These are phyloP conservation scores for Chiloscyllium punctatum DNA, from an alignment of 2,797 vertebrate species.

Conservation along the genomic window DNA sequence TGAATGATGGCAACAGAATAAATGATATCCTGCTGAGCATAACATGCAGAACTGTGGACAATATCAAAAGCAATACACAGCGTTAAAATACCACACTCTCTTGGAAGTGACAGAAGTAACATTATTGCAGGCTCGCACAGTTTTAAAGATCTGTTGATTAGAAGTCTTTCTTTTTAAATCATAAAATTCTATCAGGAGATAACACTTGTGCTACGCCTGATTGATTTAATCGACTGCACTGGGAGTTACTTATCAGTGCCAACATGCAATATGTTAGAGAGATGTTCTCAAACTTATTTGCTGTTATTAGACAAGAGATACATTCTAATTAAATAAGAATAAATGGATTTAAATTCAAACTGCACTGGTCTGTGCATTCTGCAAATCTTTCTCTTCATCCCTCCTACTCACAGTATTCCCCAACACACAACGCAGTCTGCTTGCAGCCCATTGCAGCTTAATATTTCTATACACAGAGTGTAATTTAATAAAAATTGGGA, in stretches of 20 bases:
- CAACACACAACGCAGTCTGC: background rate
- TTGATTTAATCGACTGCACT: background rate
- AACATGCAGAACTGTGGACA: conserved; percentile 39
- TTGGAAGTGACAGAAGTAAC: background rate
- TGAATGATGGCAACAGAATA: conserved; percentile 37
- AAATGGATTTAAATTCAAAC: background rate
- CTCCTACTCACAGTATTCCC: background rate
- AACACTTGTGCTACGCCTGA: no score
- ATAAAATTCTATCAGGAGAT: no score
- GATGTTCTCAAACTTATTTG: background rate
- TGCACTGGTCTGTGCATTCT: background rate
- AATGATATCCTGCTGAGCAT: conserved; percentile 34
- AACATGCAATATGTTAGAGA: background rate
- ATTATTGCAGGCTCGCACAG: background rate
- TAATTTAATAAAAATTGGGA: background rate
- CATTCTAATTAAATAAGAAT: background rate
- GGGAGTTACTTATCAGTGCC: background rate
- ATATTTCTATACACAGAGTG: background rate
- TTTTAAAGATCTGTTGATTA: background rate
- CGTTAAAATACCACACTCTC: background rate
- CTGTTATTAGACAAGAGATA: background rate
- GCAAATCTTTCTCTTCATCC: no score
- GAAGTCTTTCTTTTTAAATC: no score
- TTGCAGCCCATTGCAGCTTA: background rate
- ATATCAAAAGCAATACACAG: background rate